Base-by-base conservation (phyloP, 2,113 vertebrate genomes). In the Picathartes gymnocephalus region DNA sequence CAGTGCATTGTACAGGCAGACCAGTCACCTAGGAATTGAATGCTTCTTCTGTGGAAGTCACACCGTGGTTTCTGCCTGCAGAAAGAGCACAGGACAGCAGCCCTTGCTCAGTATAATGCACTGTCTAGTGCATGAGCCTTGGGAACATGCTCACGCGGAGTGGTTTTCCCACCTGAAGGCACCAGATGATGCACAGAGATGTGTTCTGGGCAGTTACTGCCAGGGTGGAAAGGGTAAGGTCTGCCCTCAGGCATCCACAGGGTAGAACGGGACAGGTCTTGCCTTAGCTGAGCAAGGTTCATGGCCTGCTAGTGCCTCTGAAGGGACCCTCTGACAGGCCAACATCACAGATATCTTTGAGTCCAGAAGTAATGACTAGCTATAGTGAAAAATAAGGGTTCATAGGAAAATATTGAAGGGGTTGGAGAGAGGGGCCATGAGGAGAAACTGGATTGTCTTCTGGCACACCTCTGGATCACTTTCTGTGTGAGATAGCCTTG, bases 251-350 rank as follows among this genome's bases (percentile, higher is more conserved):
- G 48, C 23, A 37, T 65, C 13, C 5, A 4, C 16, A 31, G n/a
- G 20, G 21, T 40, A 40, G 27, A 42, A 21, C 7, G 42, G 42
- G 20, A 15, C 9, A 71, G 23, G 11, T 39, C n/a, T 81, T 57
- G 31, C 45, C 21, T 57, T 57, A 13, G 10, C 15, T 84, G 39
- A 68, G 7, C 33, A 9, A 61, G 42, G 17, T 27, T 73, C 2
- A 4, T 44, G 11, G 24, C 13, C 50, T 53, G 19, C 37, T 30
- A n/a, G 1, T 20, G 10, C 42, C 10, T n/a, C 0, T 42, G 48
- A 76, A 35, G 47, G 45, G 50, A 71, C 22, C 3, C 20, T 73
- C 73, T 81, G 48, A 19, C 9, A 60, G 30, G 9, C 39, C 42
- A 70, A 35, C 69, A 35, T 5, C 20, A 58, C 8, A 35, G 6